Evolutionary conservation across 2,113 vertebrate species (phyloP), one percentile per base, ranked within the genome.

Genomic region (Lampris megalopsis): DNA sequence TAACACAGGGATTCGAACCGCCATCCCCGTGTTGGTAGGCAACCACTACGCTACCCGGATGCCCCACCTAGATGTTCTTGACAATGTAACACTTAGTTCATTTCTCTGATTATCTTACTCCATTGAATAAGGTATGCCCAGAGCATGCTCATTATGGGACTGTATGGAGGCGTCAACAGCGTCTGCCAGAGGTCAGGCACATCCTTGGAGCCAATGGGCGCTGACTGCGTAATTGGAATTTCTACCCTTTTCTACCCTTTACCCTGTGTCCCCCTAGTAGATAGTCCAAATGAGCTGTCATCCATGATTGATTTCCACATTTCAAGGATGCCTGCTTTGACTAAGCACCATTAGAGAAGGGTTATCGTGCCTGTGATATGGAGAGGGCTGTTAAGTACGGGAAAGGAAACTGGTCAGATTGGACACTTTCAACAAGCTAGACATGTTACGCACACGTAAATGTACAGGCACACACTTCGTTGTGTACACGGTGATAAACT

Each of bases 301-400:
- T 89, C 88, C 88, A 69, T 88, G 88, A 93, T 91, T 90, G 91
- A 92, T 93, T 92, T 88, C 80, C 87, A 89, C 82, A 89, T 92
- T 92, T 91, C 87, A 88, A 73, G 90, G 84, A 85, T 89, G 81
- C 83, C 81, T 86, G 82, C 84, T 81, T 88, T 89, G 80, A 87
- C 81, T 86, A 76, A 87, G 82, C 74, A 65, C 77, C 45, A 86
- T 91, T 88, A 88, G 73, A 82, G 82, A 49, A 69, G 48, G 84
- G 74, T 64, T 61, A 76, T 85, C 81, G 40, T 53, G 84, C 79
- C 79, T 5, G 56, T 80, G 86, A 82, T 82, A 45, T 48, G 65
- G 68, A 73, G 71, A 62, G 71, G 83, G 79, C 63, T 37, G 64
- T 78, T 87, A 77, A 86, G 77, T 64, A 64, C 58, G 43, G 72